A percentile compares a stretch with the other conserved stretches of the same genome.
Conservation (phyloP, 2,113 vertebrate genomes). For the Ciconia boyciana region DNA sequence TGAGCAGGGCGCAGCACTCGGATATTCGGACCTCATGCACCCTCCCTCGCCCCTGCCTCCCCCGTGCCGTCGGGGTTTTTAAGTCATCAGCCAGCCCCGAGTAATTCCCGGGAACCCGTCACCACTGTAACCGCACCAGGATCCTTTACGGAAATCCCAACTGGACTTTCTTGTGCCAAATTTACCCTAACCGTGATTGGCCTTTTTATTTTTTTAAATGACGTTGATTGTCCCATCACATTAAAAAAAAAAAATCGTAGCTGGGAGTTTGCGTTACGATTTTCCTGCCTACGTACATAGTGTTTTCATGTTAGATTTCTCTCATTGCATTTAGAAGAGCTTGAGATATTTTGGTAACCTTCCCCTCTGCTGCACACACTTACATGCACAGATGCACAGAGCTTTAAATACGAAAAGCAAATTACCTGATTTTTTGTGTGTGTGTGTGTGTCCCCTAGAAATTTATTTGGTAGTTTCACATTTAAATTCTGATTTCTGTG, state of each 20-base stretch:
- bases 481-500: not conserved
- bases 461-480: not conserved
- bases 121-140: not conserved
- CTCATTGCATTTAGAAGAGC: not conserved
- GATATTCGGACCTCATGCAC: not conserved
- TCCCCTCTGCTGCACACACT: not conserved
- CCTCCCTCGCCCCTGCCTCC: not conserved
- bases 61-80: not conserved
- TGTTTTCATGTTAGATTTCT: not conserved
- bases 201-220: constrained; percentile 31
- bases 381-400: not conserved
- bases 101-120: not conserved
- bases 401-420: constrained; percentile 32
- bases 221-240: not conserved
- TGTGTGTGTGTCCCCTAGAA: not conserved
- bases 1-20: not conserved
- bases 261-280: not conserved
- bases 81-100: not conserved
- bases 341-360: not conserved
- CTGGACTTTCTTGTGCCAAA: constrained; percentile 72
- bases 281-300: not conserved
- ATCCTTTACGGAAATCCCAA: not conserved
- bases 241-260: not conserved
- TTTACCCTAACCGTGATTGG: constrained; percentile 42
- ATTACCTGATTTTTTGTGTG: not conserved